These are phyloP conservation scores for Morelia viridis DNA, from an alignment of 2,797 vertebrate genomes.

Conservation along the genomic window DNA sequence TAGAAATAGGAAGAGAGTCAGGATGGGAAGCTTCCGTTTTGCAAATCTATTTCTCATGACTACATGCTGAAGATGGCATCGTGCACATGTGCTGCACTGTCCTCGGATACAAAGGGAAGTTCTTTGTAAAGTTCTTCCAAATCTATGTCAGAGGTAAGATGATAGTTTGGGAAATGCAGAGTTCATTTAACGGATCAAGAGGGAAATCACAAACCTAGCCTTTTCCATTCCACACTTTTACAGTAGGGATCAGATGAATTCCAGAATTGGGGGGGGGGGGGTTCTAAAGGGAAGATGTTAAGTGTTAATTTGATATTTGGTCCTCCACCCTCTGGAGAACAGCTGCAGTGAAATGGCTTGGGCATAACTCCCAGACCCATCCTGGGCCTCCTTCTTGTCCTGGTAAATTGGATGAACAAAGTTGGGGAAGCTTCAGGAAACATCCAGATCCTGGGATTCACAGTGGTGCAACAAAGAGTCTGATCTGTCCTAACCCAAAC, in stretches of 20 bases:
- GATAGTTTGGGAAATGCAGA: neutral
- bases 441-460: neutral
- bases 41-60: neutral
- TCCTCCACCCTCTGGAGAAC: neutral
- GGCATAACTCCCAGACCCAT: neutral
- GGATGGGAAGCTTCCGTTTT: neutral
- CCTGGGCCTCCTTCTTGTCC: neutral
- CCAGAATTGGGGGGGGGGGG: too few relatives aligned
- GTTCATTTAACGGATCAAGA: neutral
- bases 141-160: too few relatives aligned
- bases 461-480: neutral
- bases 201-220: neutral
- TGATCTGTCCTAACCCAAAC: neutral
- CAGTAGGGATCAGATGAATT: neutral
- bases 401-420: neutral
- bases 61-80: neutral
- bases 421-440: neutral
- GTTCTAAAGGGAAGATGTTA: too few relatives aligned
- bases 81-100: accelerated
- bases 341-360: neutral
- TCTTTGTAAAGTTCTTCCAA: too few relatives aligned
- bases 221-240: neutral
- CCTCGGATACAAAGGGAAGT: neutral
- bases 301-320: neutral
- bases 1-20: conserved; percentile 32